Evolutionary conservation across 2,888 invertebrate genomes (phyloP), one percentile per base, ranked within the genome.

Genomic region (Anorthoa munda): DNA sequence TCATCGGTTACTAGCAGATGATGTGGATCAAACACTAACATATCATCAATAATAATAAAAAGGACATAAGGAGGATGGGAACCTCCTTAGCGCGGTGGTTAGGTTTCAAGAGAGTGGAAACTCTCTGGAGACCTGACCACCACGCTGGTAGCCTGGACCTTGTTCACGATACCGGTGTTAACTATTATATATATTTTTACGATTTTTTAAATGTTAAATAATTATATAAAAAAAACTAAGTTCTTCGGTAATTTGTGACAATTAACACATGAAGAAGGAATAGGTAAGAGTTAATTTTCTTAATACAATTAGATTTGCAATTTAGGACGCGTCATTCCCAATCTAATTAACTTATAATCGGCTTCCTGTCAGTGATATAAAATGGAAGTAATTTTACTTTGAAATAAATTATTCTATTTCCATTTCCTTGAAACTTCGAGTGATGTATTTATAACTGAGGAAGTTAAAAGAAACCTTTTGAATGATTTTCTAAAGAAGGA

Each of bases 311-410:
- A 66, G 31, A 21, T 65, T 55, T 55, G 23, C 53, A 51, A 72
- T 75, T 67, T 12, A 31, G 48, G 61, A 77, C 70, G 67, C 70
- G 77, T 70, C 60, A 51, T 69, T 55, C 60, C 55, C 39, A 59
- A 65, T 69, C 61, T 63, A 75, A 81, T 81, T 84, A 84, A 66
- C 60, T 72, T 74, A n/a, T 66, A 71, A 75, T 69, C 58, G 64
- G 48, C 45, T 75, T 75, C 70, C 13, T 63, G 56, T 64, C 58
- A 63, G 58, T 69, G 13, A 71, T 66, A 77, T 73, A 59, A 61
- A 72, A 66, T 69, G 68, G 18, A 23, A 65, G 65, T 65, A 67
- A 61, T 68, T 72, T 56, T 15, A 58, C 31, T 72, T 21, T 11
- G 5, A 46, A 60, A 31, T 58, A n/a, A 31, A 50, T n/a, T 9